phyloP scores from a whole-genome alignment of 1,140 invertebrate genomes.

The Dolichoris vasculosae region DNA sequence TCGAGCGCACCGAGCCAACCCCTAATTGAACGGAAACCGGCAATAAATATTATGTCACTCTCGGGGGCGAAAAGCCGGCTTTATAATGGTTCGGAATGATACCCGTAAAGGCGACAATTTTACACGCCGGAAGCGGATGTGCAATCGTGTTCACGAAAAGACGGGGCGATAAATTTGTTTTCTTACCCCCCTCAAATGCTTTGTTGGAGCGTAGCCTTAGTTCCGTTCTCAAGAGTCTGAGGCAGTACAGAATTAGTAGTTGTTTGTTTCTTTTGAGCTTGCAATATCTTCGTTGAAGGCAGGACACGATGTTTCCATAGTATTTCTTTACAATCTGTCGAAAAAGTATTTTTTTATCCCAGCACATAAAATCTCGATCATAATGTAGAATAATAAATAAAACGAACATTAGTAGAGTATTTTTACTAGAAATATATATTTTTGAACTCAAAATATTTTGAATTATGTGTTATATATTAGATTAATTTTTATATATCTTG shows the following conservation, averaged over 20 bases:
- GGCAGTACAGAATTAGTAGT: background rate
- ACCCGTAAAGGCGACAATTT: constrained; percentile 53
- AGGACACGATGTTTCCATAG: background rate
- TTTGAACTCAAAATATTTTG: too few relatives aligned
- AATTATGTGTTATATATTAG: background rate
- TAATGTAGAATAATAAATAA: background rate
- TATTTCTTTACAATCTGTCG: background rate
- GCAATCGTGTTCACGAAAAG: constrained; percentile 58
- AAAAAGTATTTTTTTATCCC: background rate
- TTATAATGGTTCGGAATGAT: constrained; percentile 64
- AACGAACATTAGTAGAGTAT: background rate
- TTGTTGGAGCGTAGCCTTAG: background rate
- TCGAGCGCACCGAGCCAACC: constrained; percentile 54
- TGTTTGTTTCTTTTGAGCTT: background rate
- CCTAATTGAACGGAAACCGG: constrained; percentile 71
- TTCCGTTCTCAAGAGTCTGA: background rate
- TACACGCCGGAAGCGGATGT: constrained; percentile 67
- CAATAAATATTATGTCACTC: constrained; percentile 70
- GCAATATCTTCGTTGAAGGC: too few relatives aligned
- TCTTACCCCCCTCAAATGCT: constrained; percentile 4
- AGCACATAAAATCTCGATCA: background rate
- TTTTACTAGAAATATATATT: background rate
- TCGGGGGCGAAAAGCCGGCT: constrained; percentile 57
- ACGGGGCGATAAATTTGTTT: constrained; percentile 52
- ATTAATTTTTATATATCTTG: background rate